Evolutionary conservation across 2,113 vertebrate genomes (phyloP), one percentile per base, ranked within the genome.

Genomic region (Antigone vipio): DNA sequence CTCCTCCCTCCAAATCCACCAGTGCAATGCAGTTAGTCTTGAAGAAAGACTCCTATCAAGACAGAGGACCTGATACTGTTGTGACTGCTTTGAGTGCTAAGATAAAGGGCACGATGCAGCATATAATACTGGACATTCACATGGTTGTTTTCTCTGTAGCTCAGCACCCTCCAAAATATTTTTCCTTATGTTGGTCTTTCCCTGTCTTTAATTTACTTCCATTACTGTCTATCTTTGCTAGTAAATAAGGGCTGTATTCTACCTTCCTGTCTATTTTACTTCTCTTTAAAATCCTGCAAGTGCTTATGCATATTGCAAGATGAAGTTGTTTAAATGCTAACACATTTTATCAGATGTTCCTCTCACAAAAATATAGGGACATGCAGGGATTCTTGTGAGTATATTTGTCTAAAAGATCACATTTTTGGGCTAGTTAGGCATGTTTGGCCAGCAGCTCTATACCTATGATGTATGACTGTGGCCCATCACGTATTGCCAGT

Each of bases 291-390:
- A 74, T 67, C 14, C 23, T 71, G 9, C 16, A 66, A 21, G 6
- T 52, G 18, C 9, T 53, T 89, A 4, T 52, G 5, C 0, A 0
- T 15, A 4, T 30, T 45, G 9, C 17, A 68, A 72, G 44, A 78
- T 20, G 3, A 79, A 35, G n/a, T 82, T 60, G 9, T 40, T 90
- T 50, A 88, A 92, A 59, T 12, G 6, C 1, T 49, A 79, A 14
- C 24, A 16, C 3, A n/a, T 22, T 88, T 85, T 42, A 73, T 58
- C 9, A 47, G 21, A 16, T 73, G 62, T 90, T 85, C 32, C 15
- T 63, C 29, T 59, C 22, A 73, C 20, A 58, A 80, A 73, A 74
- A 19, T 47, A 11, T 11, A 68, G 10, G 5, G 24, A 9, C 9
- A 9, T 53, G 12, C 15, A 67, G 21, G 42, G 17, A 45, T n/a